Evolutionary conservation across 2,113 vertebrate genomes (phyloP).

Genomic region (Strix uralensis): DNA sequence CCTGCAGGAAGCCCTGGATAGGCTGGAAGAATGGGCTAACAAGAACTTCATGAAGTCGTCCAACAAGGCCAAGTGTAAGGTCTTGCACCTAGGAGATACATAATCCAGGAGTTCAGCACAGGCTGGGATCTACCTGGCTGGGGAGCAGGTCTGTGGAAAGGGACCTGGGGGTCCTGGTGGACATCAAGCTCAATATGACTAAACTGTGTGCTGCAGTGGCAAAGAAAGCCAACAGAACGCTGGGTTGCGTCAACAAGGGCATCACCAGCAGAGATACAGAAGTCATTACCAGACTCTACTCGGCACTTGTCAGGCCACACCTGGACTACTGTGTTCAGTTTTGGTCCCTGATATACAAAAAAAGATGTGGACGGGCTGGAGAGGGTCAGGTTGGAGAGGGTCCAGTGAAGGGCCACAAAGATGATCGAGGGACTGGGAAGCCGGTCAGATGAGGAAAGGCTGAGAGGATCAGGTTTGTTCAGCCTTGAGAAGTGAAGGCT

Average conservation of each 20-base stretch:
- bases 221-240: background rate
- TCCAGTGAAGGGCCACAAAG: background rate
- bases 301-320: background rate
- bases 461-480: background rate
- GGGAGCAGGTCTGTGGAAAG: background rate
- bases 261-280: too few relatives aligned
- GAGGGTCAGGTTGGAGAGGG: background rate
- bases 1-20: too few relatives aligned
- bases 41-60: too few relatives aligned
- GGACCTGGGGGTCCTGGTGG: too few relatives aligned
- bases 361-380: background rate
- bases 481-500: background rate
- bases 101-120: too few relatives aligned
- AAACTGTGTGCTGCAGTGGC: too few relatives aligned
- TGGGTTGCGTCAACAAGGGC: too few relatives aligned
- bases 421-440: background rate
- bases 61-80: too few relatives aligned
- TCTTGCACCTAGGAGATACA: too few relatives aligned
- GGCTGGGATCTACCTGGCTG: background rate
- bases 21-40: too few relatives aligned
- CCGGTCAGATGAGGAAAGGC: background rate
- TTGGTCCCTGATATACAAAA: background rate
- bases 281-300: background rate
- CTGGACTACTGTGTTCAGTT: background rate
- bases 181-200: too few relatives aligned